phyloP scores from a whole-genome alignment of 2,113 vertebrate genomes.

The Austrofundulus limnaeus region DNA sequence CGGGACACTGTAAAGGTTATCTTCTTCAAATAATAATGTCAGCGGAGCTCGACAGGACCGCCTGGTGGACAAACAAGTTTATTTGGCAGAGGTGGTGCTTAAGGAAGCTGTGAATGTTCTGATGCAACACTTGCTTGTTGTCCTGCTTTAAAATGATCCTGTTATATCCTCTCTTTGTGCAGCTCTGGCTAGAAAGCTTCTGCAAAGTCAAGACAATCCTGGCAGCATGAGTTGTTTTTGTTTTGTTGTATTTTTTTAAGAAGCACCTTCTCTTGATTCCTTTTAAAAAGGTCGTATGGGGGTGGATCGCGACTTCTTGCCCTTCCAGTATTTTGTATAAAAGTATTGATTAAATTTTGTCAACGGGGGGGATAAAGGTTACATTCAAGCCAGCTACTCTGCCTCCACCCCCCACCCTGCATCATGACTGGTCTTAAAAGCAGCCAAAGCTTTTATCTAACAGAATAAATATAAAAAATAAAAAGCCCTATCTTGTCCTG shows the following conservation, averaged over 20 bases:
- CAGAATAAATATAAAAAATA: slow-evolving; percentile 20
- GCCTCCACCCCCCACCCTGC: slow-evolving; percentile 8
- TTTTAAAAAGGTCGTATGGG: slow-evolving; percentile 72
- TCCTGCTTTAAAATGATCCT: slow-evolving; percentile 9
- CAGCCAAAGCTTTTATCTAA: slow-evolving; percentile 48
- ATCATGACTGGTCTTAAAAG: slow-evolving; percentile 15
- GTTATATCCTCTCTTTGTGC: not conserved
- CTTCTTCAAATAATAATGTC: slow-evolving; percentile 74
- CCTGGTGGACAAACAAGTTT: slow-evolving; percentile 56
- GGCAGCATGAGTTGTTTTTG: not conserved
- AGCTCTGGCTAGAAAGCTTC: not conserved
- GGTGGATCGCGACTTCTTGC: slow-evolving; percentile 60
- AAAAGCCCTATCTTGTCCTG: slow-evolving; percentile 11
- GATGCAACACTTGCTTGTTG: slow-evolving; percentile 23
- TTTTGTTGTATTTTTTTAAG: not conserved
- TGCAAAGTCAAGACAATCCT: not conserved
- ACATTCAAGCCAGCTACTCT: slow-evolving; percentile 5
- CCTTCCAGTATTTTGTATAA: slow-evolving; percentile 67
- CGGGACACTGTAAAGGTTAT: slow-evolving; percentile 73
- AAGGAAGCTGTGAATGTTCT: slow-evolving; percentile 12
- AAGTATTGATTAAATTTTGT: slow-evolving; percentile 68
- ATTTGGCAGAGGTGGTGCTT: slow-evolving; percentile 41
- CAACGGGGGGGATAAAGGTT: slow-evolving; percentile 69
- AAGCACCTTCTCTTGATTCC: slow-evolving; percentile 38
- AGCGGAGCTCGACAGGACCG: slow-evolving; percentile 48